Percentiles rank a stretch among this genome's conserved stretches.
phyloP scores from a whole-genome alignment of 2,888 invertebrate genomes.

The Auanema freiburgensis region DNA sequence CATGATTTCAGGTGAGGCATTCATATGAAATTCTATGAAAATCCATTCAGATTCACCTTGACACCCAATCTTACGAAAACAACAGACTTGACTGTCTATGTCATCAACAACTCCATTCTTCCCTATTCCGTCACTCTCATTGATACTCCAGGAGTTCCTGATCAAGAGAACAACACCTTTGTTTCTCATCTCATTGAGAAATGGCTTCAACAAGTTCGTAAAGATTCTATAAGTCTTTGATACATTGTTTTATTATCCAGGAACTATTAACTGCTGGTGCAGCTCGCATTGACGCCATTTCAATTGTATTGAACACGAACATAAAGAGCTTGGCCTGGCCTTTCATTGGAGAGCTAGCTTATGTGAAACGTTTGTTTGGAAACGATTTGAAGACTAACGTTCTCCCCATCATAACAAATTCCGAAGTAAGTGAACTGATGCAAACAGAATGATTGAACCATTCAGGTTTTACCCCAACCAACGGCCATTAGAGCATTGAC shows the following conservation, averaged over 20 bases:
- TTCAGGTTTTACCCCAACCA: slow-evolving; percentile 53
- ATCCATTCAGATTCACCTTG: background rate
- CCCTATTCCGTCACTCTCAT: slow-evolving; percentile 54
- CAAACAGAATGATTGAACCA: slow-evolving; percentile 2
- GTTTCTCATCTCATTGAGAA: slow-evolving; percentile 48
- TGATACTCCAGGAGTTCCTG: slow-evolving; percentile 55
- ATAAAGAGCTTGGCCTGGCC: slow-evolving; percentile 53
- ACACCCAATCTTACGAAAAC: slow-evolving; percentile 21
- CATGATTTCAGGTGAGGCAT: slow-evolving; percentile 43
- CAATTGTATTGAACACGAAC: slow-evolving; percentile 47
- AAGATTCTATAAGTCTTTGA: background rate
- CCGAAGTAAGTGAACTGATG: slow-evolving; percentile 27
- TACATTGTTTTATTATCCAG: slow-evolving; percentile 22
- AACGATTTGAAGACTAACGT: slow-evolving; percentile 58
- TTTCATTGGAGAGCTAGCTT: slow-evolving; percentile 53
- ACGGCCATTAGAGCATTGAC: slow-evolving; percentile 50
- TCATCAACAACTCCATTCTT: slow-evolving; percentile 54
- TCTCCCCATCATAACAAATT: slow-evolving; percentile 53
- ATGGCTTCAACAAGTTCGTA: slow-evolving; percentile 51
- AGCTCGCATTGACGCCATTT: slow-evolving; percentile 56
- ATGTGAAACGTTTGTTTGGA: slow-evolving; percentile 55
- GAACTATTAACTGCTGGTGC: slow-evolving; percentile 47
- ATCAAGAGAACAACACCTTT: slow-evolving; percentile 43
- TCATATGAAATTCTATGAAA: background rate
- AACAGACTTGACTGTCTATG: slow-evolving; percentile 49